A percentile compares a stretch with the other conserved stretches of the same genome.
These are phyloP conservation scores for Isoperla grammatica DNA, from an alignment of 2,888 invertebrate genomes.

Conservation along the genomic window DNA sequence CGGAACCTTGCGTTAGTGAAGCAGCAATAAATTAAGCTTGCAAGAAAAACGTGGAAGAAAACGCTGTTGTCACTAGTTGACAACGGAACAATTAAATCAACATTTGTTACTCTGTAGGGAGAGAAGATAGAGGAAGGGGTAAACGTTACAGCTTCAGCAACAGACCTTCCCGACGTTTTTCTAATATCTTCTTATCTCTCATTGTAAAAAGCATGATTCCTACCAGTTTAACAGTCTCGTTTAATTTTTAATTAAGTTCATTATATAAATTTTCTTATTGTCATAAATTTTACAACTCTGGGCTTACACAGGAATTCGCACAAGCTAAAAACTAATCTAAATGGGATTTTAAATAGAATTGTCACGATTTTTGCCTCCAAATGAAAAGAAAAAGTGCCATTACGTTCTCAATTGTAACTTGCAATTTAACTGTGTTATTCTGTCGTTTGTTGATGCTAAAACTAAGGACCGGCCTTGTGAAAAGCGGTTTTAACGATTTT, in stretches of 20 bases:
- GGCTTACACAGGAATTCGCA: no score
- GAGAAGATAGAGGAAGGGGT: neutral
- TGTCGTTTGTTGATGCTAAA: no score
- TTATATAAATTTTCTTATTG: neutral
- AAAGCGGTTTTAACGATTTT: no score
- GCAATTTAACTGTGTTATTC: no score
- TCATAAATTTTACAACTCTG: no score
- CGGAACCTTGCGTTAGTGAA: slow-evolving; percentile 12
- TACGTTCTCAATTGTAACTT: no score
- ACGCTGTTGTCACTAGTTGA: neutral
- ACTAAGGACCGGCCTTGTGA: no score
- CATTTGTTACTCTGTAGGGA: slow-evolving; percentile 2
- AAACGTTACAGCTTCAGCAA: neutral
- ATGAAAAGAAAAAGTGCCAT: no score
- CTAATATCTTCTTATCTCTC: slow-evolving; percentile 1
- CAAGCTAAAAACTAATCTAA: no score
- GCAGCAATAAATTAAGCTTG: slow-evolving; percentile 14
- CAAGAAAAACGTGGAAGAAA: slow-evolving; percentile 5
- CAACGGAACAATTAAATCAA: slow-evolving; percentile 11
- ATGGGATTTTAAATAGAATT: no score
- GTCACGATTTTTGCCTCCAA: no score
- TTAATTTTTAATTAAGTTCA: slow-evolving; percentile 2
- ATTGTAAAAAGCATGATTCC: neutral
- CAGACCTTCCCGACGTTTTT: slow-evolving; percentile 7
- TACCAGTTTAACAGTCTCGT: neutral